A percentile compares a stretch with the other conserved stretches of the same genome.
These are phyloP conservation scores for Gymnobelideus leadbeateri DNA, from an alignment of 2,113 vertebrate genomes.

Conservation along the genomic window DNA sequence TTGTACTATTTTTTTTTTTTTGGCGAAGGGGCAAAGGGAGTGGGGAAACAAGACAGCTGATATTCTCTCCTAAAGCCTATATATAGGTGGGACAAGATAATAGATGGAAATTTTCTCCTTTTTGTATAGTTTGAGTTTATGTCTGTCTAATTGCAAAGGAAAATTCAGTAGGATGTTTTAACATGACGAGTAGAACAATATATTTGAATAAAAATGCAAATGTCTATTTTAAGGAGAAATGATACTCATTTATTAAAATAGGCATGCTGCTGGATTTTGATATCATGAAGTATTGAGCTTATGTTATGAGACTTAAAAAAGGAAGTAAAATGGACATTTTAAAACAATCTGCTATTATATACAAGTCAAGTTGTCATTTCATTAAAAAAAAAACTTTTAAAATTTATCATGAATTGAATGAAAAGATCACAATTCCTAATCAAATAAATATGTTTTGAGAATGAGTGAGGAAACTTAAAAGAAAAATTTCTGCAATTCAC, in stretches of 20 bases:
- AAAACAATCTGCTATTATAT: neutral
- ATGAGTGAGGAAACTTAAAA: neutral
- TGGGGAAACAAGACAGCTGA: too few relatives aligned
- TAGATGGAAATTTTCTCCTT: neutral
- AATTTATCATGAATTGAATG: neutral
- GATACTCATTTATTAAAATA: neutral
- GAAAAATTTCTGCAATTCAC: neutral
- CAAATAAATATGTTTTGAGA: neutral
- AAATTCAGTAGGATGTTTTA: neutral
- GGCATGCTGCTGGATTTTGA: neutral
- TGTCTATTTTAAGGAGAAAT: neutral
- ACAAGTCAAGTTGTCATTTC: neutral
- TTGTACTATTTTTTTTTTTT: neutral
- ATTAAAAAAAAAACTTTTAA: neutral
- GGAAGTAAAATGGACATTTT: neutral
- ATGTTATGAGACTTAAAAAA: neutral
- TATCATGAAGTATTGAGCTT: neutral
- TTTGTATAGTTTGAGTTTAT: neutral
- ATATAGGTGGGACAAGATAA: constrained; percentile 34
- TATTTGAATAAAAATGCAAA: neutral
- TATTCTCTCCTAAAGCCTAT: neutral
- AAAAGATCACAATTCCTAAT: neutral
- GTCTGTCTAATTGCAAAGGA: constrained; percentile 46
- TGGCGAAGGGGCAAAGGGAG: too few relatives aligned
- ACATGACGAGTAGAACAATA: neutral